Percentiles rank a stretch among this genome's conserved stretches.
These are phyloP conservation scores for Aldabrachelys gigantea DNA, from an alignment of 2,113 vertebrate species.

Conservation along the genomic window DNA sequence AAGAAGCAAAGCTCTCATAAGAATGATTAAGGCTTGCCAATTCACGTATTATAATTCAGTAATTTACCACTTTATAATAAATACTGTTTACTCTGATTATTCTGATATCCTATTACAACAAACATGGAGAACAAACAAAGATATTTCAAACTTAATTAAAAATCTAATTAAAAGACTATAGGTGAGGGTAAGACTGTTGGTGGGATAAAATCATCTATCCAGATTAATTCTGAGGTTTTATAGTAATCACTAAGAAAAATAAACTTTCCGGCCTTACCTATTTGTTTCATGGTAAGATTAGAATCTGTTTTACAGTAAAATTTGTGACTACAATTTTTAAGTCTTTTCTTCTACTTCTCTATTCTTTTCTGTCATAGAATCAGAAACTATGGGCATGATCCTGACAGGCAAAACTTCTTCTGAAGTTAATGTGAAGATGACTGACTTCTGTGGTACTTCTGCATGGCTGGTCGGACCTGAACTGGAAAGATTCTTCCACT, in stretches of 20 bases:
- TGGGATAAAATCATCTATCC: neutral
- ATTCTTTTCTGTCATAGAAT: neutral
- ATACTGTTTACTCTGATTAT: neutral
- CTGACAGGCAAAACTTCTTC: neutral
- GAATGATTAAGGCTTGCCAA: neutral
- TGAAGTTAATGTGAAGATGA: neutral
- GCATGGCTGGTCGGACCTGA: neutral
- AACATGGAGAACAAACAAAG: neutral
- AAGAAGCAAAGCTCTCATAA: slow-evolving; percentile 9
- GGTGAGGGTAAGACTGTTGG: accelerated
- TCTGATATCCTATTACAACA: neutral
- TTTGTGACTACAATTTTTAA: neutral
- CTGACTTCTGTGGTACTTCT: neutral
- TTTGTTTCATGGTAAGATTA: neutral
- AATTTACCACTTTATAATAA: neutral
- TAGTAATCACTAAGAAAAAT: neutral
- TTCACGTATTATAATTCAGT: neutral
- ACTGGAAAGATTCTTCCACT: neutral
- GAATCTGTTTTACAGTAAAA: neutral
- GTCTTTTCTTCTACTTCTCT: neutral
- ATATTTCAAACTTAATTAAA: neutral
- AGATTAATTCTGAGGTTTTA: neutral
- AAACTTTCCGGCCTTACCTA: neutral
- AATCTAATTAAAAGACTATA: neutral
- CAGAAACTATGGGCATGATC: accelerated